Percentiles rank a stretch among this genome's conserved stretches.
phyloP scores from a whole-genome alignment of 35 echinoderm and acorn worm species.

The Patiria miniata region DNA sequence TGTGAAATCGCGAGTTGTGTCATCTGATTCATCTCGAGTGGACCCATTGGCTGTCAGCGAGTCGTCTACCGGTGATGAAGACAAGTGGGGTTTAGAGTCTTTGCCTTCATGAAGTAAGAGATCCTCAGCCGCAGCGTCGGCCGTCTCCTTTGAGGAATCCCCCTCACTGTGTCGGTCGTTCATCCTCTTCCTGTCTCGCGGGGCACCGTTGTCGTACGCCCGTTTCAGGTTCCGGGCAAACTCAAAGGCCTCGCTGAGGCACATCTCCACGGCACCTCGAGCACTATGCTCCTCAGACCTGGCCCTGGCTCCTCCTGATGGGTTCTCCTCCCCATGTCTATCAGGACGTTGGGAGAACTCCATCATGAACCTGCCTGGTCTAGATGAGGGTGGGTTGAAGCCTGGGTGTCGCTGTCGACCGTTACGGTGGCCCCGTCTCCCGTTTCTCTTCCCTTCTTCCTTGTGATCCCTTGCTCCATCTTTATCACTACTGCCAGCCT shows the following conservation, averaged over 20 bases:
- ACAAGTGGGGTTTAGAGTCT: background rate
- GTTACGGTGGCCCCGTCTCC: slow-evolving; percentile 5
- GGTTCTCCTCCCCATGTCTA: background rate
- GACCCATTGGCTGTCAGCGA: background rate
- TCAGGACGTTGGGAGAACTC: background rate
- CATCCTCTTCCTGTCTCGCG: slow-evolving; percentile 70
- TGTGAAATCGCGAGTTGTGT: background rate
- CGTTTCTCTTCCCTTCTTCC: slow-evolving; percentile 2
- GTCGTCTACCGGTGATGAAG: background rate
- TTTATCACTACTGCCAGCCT: slow-evolving; percentile 14
- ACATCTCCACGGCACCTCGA: slow-evolving; percentile 34
- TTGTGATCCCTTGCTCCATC: background rate
- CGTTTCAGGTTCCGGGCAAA: slow-evolving; percentile 64
- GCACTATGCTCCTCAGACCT: slow-evolving; percentile 46
- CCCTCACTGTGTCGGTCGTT: slow-evolving; percentile 85
- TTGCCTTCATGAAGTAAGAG: background rate
- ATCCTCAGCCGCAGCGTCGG: background rate
- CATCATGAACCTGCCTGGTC: background rate
- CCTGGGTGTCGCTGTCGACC: background rate
- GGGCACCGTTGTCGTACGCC: slow-evolving; percentile 69
- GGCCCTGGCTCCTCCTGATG: background rate
- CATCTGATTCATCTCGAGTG: background rate
- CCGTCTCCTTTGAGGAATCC: slow-evolving; percentile 53
- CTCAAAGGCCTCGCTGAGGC: slow-evolving; percentile 32
- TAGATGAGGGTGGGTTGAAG: background rate